Base-by-base conservation (phyloP, 2,797 vertebrate species). In the Xenentodon cancila region DNA sequence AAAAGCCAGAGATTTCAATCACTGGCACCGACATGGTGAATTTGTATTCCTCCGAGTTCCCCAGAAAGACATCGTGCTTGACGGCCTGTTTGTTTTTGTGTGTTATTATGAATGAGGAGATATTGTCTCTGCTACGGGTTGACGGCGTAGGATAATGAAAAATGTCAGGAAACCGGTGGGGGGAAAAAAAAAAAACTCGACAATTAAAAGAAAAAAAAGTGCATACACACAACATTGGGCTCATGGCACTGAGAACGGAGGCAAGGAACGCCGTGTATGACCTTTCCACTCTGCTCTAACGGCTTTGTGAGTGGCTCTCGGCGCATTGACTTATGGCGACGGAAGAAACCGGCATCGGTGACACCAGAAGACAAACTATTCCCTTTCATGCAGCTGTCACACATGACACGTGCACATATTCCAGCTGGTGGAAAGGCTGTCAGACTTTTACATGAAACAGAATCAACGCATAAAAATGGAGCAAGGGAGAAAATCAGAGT, bases 1-100 rank as follows among this genome's bases (percentile, higher is more conserved):
- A 4, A 59, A 47, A 32, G 50, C 16, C 19, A 15, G 16, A 57
- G 60, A 77, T 78, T 77, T 71, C 34, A 49, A 59, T 83, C 53
- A 65, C 49, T 51, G 53, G 46, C 25, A 61, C 32, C 34, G 18
- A 64, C 47, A 69, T 77, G 79, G 70, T 86, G 48, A 27, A 60
- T 73, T 59, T 59, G 22, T 68, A 63, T 75, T 77, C 68, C 70
- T 63, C 46, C 11, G 58, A 54, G 50, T 62, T 54, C 57, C 48
- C 67, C 11, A 37, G 55, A 27, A 21, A 64, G n/a, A 64, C 59
- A 73, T 71, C 69, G 68, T 37, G 59, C 21, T n/a, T 53, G 47
- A 67, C 43, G 21, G 27, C 54, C 9, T 54, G 60, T 72, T 77
- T 70, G 70, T 73, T 68, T 42, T 25, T 52, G 50, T 45, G 37